These are phyloP conservation scores for Solenopsis fugax DNA, from an alignment of 1,140 invertebrate genomes.

Conservation along the genomic window DNA sequence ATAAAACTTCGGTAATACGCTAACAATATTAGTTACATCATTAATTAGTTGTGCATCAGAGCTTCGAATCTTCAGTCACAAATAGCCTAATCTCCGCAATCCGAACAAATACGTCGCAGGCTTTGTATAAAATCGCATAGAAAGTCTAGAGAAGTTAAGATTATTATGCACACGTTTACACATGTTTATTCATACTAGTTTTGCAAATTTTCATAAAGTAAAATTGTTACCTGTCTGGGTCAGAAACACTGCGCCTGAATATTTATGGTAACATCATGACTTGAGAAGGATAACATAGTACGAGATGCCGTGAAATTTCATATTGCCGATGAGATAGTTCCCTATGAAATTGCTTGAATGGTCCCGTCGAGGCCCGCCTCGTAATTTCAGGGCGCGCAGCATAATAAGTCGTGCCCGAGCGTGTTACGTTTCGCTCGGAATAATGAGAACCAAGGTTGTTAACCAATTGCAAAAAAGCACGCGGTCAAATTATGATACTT, in stretches of 20 bases:
- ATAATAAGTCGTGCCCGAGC: slow-evolving; percentile 55
- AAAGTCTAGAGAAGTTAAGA: background rate
- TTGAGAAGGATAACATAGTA: slow-evolving; percentile 43
- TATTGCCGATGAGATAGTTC: slow-evolving; percentile 55
- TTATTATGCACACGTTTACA: background rate
- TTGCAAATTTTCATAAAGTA: slow-evolving; percentile 48
- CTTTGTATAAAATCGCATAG: background rate
- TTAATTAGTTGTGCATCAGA: too few species aligned
- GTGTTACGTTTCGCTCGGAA: slow-evolving; percentile 38
- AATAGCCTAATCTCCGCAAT: too few species aligned
- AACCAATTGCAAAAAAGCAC: slow-evolving; percentile 15
- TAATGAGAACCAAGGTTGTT: slow-evolving; percentile 48
- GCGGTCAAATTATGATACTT: background rate
- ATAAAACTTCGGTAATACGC: too few species aligned
- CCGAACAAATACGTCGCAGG: too few species aligned
- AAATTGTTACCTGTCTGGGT: slow-evolving; percentile 57
- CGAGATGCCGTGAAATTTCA: slow-evolving; percentile 54
- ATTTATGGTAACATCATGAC: slow-evolving; percentile 57
- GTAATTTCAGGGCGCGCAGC: slow-evolving; percentile 63
- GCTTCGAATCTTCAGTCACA: too few species aligned
- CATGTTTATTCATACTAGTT: background rate
- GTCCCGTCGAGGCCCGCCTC: slow-evolving; percentile 55
- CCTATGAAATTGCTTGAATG: slow-evolving; percentile 65
- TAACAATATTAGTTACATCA: too few species aligned
- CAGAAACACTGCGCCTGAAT: slow-evolving; percentile 54